Evolutionary conservation across 2,888 invertebrate genomes (phyloP).

Genomic region (Rhodophaea formosa): DNA sequence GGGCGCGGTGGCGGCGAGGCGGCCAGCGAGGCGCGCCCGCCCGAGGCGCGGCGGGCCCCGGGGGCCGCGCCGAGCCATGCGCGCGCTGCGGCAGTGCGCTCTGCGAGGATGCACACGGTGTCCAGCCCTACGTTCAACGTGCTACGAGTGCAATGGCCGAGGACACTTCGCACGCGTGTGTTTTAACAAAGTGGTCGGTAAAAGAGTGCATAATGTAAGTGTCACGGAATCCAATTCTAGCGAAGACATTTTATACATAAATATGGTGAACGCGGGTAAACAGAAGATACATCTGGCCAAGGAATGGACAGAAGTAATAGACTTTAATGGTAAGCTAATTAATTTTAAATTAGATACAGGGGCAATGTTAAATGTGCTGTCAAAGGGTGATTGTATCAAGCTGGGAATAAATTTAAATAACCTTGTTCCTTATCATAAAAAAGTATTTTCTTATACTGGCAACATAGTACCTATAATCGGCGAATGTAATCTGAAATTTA

Average conservation of each 20-base stretch:
- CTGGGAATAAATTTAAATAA: not conserved
- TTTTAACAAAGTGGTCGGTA: not conserved
- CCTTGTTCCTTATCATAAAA: constrained; percentile 12
- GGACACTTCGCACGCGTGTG: constrained; percentile 23
- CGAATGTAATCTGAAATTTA: constrained; percentile 15
- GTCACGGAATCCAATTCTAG: constrained; percentile 7
- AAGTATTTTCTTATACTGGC: constrained; percentile 22
- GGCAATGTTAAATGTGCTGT: not conserved
- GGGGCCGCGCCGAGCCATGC: constrained; percentile 7
- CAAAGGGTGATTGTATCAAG: not conserved
- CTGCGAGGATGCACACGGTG: constrained; percentile 14
- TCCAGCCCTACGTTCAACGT: not conserved
- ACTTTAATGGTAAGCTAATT: not conserved
- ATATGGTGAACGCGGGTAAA: not conserved
- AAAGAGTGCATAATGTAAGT: constrained; percentile 16
- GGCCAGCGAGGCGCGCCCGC: constrained; percentile 1
- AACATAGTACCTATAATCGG: constrained; percentile 22
- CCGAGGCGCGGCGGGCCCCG: constrained; percentile 5
- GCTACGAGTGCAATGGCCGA: not conserved
- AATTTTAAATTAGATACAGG: constrained; percentile 15
- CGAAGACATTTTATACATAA: constrained; percentile 18
- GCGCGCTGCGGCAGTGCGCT: not conserved
- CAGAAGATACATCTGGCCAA: not conserved
- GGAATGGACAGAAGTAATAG: not conserved
- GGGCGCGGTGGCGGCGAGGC: not conserved